A percentile compares a stretch with the other conserved stretches of the same genome.
These are phyloP conservation scores for Gavia stellata DNA, from an alignment of 2,113 vertebrate species.

Conservation along the genomic window DNA sequence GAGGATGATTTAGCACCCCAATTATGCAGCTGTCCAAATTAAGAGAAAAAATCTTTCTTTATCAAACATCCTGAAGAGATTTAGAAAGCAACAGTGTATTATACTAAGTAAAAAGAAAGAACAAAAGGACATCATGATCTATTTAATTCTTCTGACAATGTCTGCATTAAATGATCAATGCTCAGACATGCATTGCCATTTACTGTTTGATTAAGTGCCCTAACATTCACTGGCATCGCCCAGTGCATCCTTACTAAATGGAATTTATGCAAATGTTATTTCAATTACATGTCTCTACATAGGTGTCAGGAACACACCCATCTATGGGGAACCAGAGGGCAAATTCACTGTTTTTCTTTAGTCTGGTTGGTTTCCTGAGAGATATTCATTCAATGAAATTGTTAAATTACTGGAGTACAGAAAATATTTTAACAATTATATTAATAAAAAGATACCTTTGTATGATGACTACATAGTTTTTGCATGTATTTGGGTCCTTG, in stretches of 20 bases:
- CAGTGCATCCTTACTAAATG: background rate
- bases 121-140: background rate
- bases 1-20: conserved; percentile 30
- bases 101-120: background rate
- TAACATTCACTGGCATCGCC: background rate
- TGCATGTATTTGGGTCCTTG: background rate
- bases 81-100: background rate
- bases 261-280: conserved; percentile 24
- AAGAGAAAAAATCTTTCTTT: conserved; percentile 18
- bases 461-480: background rate
- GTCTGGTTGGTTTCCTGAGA: background rate
- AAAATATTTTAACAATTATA: background rate
- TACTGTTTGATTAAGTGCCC: conserved; percentile 6
- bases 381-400: background rate
- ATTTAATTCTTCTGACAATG: background rate
- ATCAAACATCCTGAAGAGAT: background rate
- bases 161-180: conserved; percentile 9
- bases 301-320: background rate
- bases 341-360: background rate
- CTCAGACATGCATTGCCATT: background rate
- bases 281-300: background rate
- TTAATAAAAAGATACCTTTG: background rate
- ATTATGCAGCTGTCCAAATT: conserved; percentile 18
- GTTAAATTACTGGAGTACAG: background rate
- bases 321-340: background rate